Conservation (phyloP, 2,113 vertebrate genomes). For the Oreochromis spilurus region DNA sequence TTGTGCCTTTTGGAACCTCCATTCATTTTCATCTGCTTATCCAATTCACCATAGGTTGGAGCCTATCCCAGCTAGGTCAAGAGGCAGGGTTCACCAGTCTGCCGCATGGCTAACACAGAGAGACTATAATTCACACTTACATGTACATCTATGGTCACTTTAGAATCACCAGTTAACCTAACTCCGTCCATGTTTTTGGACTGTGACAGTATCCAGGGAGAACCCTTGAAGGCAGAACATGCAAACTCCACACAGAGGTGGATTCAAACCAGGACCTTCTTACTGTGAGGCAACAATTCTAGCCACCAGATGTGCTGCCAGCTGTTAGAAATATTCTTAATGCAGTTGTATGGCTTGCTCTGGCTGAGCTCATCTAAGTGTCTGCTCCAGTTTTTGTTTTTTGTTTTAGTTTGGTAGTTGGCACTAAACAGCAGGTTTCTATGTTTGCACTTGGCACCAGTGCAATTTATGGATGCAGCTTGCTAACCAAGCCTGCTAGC, state of each 20-base stretch:
- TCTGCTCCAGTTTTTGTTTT: accelerated
- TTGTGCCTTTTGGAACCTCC: not conserved
- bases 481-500: not conserved
- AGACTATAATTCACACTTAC: not conserved
- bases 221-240: not conserved
- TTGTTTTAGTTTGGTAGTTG: not conserved
- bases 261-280: not conserved
- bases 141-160: not conserved
- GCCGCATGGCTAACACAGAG: not conserved
- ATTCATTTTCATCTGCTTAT: not conserved
- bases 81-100: not conserved
- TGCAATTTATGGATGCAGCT: not conserved
- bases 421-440: not conserved
- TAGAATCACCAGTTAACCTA: not conserved
- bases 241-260: not conserved
- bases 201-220: not conserved
- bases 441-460: not conserved
- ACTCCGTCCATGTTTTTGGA: not conserved
- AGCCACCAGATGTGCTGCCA: not conserved
- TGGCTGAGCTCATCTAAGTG: too few relatives aligned
- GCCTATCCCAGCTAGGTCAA: not conserved
- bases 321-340: not conserved
- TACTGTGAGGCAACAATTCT: not conserved
- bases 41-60: not conserved
- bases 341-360: too few relatives aligned